phyloP scores from a whole-genome alignment of 2,113 vertebrate species.

The Gopherus evgoodei region DNA sequence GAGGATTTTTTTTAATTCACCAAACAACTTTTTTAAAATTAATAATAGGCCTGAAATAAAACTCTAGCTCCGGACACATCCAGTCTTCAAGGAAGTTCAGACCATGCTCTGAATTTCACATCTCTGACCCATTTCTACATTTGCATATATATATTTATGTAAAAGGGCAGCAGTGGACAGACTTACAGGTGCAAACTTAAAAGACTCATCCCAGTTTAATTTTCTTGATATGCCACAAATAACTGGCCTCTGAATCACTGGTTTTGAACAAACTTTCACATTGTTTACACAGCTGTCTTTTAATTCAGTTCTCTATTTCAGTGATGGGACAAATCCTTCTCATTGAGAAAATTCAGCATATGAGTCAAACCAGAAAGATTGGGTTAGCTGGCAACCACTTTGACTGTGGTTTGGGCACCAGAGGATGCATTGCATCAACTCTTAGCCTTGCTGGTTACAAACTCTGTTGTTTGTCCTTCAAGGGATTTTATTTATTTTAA shows the following conservation, averaged over 20 bases:
- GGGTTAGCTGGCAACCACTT: slow-evolving; percentile 20
- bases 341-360: slow-evolving; percentile 49
- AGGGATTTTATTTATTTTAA: slow-evolving; percentile 50
- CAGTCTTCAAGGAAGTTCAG: background rate
- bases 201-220: background rate
- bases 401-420: slow-evolving; percentile 53
- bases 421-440: background rate
- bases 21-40: background rate
- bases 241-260: slow-evolving; percentile 11
- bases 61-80: background rate
- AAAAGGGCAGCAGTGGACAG: background rate
- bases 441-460: slow-evolving; percentile 16
- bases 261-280: slow-evolving; percentile 47
- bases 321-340: slow-evolving; percentile 49
- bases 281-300: slow-evolving; percentile 67
- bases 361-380: slow-evolving; percentile 52
- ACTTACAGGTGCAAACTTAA: background rate
- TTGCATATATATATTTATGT: background rate
- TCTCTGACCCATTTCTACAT: background rate
- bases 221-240: slow-evolving; percentile 53
- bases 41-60: background rate
- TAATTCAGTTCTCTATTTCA: slow-evolving; percentile 53
- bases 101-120: background rate
- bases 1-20: slow-evolving; percentile 1
- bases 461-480: slow-evolving; percentile 35